phyloP scores from a whole-genome alignment of 2,113 vertebrate species.

The Podocnemis expansa region DNA sequence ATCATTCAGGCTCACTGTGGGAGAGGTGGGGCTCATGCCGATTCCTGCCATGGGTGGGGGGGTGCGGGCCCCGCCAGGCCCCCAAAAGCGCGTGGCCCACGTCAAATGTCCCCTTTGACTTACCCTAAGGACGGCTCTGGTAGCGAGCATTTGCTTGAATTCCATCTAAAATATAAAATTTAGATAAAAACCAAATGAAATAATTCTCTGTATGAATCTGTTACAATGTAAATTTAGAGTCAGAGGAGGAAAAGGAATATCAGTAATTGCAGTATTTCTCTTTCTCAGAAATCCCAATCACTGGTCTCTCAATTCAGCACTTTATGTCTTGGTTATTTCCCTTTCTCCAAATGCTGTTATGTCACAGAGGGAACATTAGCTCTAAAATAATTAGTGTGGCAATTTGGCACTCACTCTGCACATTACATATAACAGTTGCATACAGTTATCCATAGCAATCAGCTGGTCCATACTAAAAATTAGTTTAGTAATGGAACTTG shows the following conservation, averaged over 20 bases:
- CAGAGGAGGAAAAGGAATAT: conserved; percentile 9
- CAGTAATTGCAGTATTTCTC: conserved; percentile 36
- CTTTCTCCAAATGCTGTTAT: conserved; percentile 65
- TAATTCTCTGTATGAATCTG: background rate
- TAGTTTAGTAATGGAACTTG: conserved; percentile 58
- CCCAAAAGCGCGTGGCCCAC: too few species aligned
- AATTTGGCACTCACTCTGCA: conserved; percentile 62
- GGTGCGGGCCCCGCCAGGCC: too few species aligned
- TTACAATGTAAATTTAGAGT: conserved; percentile 27
- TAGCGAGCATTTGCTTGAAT: background rate
- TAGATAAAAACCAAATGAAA: background rate
- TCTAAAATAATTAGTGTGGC: conserved; percentile 60
- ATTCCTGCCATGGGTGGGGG: too few species aligned
- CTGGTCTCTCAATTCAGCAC: conserved; percentile 65
- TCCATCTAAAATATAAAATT: background rate
- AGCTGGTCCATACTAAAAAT: conserved; percentile 59
- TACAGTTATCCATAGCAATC: conserved; percentile 50
- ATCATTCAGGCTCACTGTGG: too few species aligned
- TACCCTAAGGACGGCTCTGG: too few species aligned
- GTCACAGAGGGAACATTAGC: conserved; percentile 69
- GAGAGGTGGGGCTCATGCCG: too few species aligned
- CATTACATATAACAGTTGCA: conserved; percentile 61
- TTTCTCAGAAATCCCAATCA: conserved; percentile 54
- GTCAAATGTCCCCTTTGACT: too few species aligned
- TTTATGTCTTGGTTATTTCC: conserved; percentile 63